Conservation (phyloP, 2,113 vertebrate genomes). For the Chloebia gouldiae region DNA sequence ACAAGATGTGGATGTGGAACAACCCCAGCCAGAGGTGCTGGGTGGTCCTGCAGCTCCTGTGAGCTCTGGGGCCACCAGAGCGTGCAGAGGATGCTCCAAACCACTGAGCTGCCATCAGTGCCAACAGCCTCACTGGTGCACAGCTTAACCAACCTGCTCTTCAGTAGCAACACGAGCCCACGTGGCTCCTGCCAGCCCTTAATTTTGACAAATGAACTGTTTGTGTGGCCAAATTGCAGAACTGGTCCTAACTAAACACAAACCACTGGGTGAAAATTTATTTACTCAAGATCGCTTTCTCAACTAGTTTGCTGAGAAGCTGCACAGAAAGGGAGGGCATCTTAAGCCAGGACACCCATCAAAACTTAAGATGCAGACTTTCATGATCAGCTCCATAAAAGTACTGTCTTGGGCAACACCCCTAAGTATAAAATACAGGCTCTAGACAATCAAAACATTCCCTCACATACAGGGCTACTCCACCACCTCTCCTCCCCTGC, state of each 20-base stretch:
- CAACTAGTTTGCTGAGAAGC: not conserved
- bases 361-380: not conserved
- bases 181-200: not conserved
- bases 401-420: not conserved
- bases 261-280: not conserved
- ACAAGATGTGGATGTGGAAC: not conserved
- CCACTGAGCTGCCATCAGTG: not conserved
- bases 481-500: not conserved
- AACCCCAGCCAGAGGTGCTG: rapidly evolving
- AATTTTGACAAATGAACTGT: not conserved
- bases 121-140: not conserved
- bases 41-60: not conserved
- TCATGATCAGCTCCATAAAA: not conserved
- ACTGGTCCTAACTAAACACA: not conserved
- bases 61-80: rapidly evolving
- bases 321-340: not conserved
- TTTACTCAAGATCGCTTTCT: not conserved
- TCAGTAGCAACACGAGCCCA: not conserved
- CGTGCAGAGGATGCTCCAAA: not conserved
- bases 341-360: not conserved
- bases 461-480: not conserved
- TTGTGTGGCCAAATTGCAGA: not conserved
- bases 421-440: not conserved
- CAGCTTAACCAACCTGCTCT: not conserved
- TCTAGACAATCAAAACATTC: not conserved